Evolutionary conservation across 2,113 vertebrate genomes (phyloP), one percentile per base, ranked within the genome.

Genomic region (Ursus arctos): DNA sequence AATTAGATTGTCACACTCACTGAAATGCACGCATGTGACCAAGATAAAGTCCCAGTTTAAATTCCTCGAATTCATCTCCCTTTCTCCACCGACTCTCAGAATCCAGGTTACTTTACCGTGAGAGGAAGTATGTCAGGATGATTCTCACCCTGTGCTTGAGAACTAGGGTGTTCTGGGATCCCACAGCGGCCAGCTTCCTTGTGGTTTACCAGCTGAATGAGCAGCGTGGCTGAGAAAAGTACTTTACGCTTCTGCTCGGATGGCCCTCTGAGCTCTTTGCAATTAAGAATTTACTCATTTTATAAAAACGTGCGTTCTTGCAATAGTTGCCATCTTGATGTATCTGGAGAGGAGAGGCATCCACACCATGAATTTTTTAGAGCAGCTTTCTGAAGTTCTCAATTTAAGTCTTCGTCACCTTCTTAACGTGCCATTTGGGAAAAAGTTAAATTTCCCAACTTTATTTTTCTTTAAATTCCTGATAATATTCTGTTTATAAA

Each of bases 251-350:
- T 31, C 53, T 47, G 86, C 92, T 85, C 1, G 63, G 81, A 40
- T 93, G 97, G 96, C 95, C 94, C 59, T 88, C 84, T 43, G 43
- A 96, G 95, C 92, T 83, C 90, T 97, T 95, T 49, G 97, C 96
- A 98, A 88, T 97, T 69, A 81, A 98, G 98, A 71, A 0, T 65
- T 69, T 28, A 95, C 80, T 96, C 96, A 71, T 67, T 65, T 65
- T 65, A 33, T 65, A 33, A 65, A 65, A 24, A 49, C 71, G 81
- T 65, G 51, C 92, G 79, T 71, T 71, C 93, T 98, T 98, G 93
- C 93, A 84, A 96, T 97, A 55, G 94, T 86, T 95, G 91, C 94
- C 95, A 96, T 94, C 92, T 97, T 69, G 82, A 59, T 80, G 90
- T 74, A 97, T 89, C 92, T 89, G 95, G 95, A 95, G 61, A 84